A percentile compares a stretch with the other conserved stretches of the same genome.
phyloP scores from a whole-genome alignment of 2,113 vertebrate genomes.

The Engystomops pustulosus region DNA sequence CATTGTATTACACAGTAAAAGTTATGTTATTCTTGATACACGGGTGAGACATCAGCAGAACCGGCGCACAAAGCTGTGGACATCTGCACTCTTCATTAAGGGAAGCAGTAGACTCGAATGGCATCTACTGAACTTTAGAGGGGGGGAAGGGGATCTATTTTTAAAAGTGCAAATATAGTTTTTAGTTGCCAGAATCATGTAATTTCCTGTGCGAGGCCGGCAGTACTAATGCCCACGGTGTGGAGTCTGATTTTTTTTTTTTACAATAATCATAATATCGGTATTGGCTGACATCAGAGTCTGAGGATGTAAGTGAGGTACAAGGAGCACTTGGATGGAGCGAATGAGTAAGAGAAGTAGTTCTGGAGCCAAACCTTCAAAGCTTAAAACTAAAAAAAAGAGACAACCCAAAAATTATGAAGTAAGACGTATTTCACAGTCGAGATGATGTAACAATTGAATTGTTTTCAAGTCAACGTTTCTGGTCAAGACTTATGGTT shows the following conservation, averaged over 20 bases:
- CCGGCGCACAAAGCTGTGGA: conserved; percentile 17
- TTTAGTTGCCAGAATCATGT: conserved; percentile 46
- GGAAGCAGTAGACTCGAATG: conserved; percentile 17
- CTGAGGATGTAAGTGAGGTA: conserved; percentile 63
- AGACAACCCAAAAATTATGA: conserved; percentile 57
- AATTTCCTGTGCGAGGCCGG: conserved; percentile 65
- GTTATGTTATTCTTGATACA: conserved; percentile 32
- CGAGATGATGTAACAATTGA: conserved; percentile 72
- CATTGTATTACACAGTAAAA: conserved; percentile 48
- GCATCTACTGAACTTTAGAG: conserved; percentile 57
- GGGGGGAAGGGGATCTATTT: conserved; percentile 30
- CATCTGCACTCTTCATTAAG: conserved; percentile 53
- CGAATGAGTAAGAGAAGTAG: conserved; percentile 68
- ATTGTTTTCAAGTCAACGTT: conserved; percentile 66
- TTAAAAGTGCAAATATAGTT: conserved; percentile 45
- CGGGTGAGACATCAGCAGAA: conserved; percentile 31
- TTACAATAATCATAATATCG: conserved; percentile 58
- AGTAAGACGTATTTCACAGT: conserved; percentile 67
- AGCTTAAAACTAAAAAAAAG: conserved; percentile 59
- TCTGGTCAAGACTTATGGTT: conserved; percentile 69
- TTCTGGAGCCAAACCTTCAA: conserved; percentile 72
- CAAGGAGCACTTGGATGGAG: conserved; percentile 65
- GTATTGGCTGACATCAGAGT: conserved; percentile 66
- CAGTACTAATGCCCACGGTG: conserved; percentile 60
- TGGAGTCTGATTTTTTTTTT: conserved; percentile 64